Conservation (phyloP, 2,888 invertebrate genomes). For the Luperina nickerlii region DNA sequence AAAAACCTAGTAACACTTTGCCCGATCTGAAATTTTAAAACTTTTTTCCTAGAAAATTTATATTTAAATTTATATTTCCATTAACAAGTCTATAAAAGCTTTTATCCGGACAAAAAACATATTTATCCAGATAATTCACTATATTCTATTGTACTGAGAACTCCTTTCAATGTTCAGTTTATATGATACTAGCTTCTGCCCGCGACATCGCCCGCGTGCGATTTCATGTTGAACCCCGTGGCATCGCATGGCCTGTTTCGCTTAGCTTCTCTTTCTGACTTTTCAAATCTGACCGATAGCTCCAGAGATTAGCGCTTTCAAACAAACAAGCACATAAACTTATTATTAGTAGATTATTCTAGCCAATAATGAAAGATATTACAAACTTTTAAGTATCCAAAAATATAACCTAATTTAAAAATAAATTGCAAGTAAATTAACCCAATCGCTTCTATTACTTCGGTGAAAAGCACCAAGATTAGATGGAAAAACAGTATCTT, state of each 20-base stretch:
- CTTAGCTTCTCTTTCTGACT: neutral
- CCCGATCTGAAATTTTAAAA: neutral
- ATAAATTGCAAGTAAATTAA: constrained; percentile 45
- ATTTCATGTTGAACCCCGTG: neutral
- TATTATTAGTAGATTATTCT: neutral
- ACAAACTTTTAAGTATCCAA: neutral
- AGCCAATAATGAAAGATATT: neutral
- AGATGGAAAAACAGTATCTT: constrained; percentile 40
- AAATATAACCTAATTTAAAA: constrained; percentile 16
- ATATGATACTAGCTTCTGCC: neutral
- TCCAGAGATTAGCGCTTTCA: neutral
- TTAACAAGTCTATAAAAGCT: constrained; percentile 13
- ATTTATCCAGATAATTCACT: neutral
- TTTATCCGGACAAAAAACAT: neutral
- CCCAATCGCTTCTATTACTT: constrained; percentile 14
- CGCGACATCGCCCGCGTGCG: neutral
- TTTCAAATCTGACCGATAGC: neutral
- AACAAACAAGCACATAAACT: too few relatives aligned
- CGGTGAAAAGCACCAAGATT: constrained; percentile 17
- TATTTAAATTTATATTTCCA: neutral
- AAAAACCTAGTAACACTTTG: constrained; percentile 4
- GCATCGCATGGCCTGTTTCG: neutral
- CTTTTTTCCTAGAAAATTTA: constrained; percentile 1
- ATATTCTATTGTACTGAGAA: neutral
- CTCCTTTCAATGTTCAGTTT: neutral